These are phyloP conservation scores for Scaptomyza hsui DNA, from an alignment of 1,140 invertebrate species.

Conservation along the genomic window DNA sequence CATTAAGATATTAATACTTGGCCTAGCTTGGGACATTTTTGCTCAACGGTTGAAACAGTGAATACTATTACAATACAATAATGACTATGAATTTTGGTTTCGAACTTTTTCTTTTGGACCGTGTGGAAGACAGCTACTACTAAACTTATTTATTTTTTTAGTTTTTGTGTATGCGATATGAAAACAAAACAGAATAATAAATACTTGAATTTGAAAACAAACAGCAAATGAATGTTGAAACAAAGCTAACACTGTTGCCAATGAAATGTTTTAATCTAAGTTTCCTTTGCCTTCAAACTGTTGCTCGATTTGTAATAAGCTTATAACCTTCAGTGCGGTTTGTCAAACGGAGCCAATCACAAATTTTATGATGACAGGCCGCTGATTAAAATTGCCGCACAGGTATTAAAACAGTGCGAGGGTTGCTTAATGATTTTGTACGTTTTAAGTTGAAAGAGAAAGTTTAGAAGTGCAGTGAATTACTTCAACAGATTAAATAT, in stretches of 20 bases:
- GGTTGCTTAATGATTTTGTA: background rate
- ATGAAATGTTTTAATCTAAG: too few relatives aligned
- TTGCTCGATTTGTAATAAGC: too few relatives aligned
- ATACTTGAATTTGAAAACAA: constrained; percentile 4
- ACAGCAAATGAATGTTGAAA: background rate
- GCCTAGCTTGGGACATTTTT: constrained; percentile 18
- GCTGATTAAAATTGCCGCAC: background rate
- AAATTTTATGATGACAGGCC: constrained; percentile 1
- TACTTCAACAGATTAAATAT: too few relatives aligned
- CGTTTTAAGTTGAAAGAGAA: too few relatives aligned
- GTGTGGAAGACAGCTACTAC: background rate
- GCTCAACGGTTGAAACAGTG: too few relatives aligned
- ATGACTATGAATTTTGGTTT: background rate
- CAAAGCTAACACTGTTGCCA: background rate
- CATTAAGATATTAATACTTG: constrained; percentile 40
- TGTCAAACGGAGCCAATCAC: background rate
- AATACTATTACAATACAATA: too few relatives aligned
- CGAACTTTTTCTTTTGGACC: background rate
- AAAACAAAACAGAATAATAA: background rate
- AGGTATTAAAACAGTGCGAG: background rate
- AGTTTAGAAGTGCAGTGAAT: too few relatives aligned
- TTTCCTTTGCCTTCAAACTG: too few relatives aligned
- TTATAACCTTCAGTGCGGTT: background rate
- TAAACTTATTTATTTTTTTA: background rate
- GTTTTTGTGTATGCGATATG: background rate